These are phyloP conservation scores for Arnoldichthys spilopterus DNA, from an alignment of 2,797 vertebrate genomes.

Conservation along the genomic window DNA sequence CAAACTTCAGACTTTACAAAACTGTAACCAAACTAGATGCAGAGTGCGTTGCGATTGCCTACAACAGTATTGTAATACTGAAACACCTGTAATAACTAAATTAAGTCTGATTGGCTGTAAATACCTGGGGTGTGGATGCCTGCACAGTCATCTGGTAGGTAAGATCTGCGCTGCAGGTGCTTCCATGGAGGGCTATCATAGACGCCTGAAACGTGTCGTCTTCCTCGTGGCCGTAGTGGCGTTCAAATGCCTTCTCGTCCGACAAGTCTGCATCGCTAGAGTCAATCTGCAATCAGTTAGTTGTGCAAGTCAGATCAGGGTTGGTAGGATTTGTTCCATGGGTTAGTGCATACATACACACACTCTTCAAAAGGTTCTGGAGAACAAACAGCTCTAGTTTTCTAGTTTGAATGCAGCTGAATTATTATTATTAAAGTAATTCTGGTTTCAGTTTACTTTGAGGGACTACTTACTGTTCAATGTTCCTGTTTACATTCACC, in stretches of 20 bases:
- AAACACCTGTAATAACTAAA: not conserved
- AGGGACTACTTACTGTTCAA: not conserved
- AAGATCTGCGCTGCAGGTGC: slow-evolving; percentile 78
- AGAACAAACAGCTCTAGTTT: not conserved
- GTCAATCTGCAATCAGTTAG: slow-evolving; percentile 82
- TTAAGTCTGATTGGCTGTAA: not conserved
- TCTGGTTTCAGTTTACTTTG: not conserved
- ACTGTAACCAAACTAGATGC: too few relatives aligned
- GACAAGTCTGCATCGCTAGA: slow-evolving; percentile 81
- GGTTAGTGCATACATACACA: not conserved
- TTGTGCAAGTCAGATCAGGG: not conserved
- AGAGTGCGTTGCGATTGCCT: too few relatives aligned
- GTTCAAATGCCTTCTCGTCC: slow-evolving; percentile 82
- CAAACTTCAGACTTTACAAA: too few relatives aligned
- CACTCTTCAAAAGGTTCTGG: not conserved
- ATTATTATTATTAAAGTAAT: not conserved
- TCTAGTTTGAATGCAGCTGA: not conserved
- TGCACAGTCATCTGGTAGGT: slow-evolving; percentile 73
- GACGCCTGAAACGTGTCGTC: slow-evolving; percentile 86
- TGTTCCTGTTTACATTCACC: too few relatives aligned
- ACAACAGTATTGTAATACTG: too few relatives aligned
- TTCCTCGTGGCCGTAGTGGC: slow-evolving; percentile 76
- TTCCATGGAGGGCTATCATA: slow-evolving; percentile 83
- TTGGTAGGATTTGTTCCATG: not conserved
- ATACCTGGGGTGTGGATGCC: slow-evolving; percentile 85